A percentile compares a stretch with the other conserved stretches of the same genome.
phyloP scores from a whole-genome alignment of 2,113 vertebrate species.

The Semicossyphus pulcher region DNA sequence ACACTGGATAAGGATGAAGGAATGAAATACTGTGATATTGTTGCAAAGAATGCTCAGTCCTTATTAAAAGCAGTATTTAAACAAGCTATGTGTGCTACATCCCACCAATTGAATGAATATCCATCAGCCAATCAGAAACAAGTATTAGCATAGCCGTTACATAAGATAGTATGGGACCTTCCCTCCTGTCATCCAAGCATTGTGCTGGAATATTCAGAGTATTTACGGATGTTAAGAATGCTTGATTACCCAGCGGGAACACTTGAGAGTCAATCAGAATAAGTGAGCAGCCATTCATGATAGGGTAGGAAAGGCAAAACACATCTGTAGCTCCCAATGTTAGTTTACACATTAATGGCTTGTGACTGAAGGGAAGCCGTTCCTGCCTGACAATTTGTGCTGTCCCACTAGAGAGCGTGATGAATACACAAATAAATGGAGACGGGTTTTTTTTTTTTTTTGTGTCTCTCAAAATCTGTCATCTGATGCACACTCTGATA shows the following conservation, averaged over 20 bases:
- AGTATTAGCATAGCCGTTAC: constrained; percentile 18
- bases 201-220: constrained; percentile 61
- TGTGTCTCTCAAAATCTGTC: constrained; percentile 50
- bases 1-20: constrained; percentile 12
- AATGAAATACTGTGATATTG: constrained; percentile 8
- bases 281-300: constrained; percentile 61
- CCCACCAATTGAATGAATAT: constrained; percentile 1
- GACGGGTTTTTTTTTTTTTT: constrained; percentile 25
- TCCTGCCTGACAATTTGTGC: constrained; percentile 45
- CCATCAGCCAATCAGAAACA: constrained; percentile 36
- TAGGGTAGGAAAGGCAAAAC: constrained; percentile 57
- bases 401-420: constrained; percentile 38
- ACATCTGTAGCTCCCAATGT: constrained; percentile 68
- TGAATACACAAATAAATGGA: constrained; percentile 57
- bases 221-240: constrained; percentile 71
- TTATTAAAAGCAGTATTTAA: constrained; percentile 7
- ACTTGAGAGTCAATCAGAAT: constrained; percentile 71
- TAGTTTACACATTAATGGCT: constrained; percentile 59
- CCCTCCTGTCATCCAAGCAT: constrained; percentile 9
- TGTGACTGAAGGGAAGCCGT: constrained; percentile 50
- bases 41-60: constrained; percentile 1
- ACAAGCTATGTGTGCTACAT: neutral
- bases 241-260: constrained; percentile 75
- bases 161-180: constrained; percentile 10
- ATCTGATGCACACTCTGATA: constrained; percentile 33